Base-by-base conservation (phyloP, 2,113 vertebrate species). In the Anseranas semipalmata region DNA sequence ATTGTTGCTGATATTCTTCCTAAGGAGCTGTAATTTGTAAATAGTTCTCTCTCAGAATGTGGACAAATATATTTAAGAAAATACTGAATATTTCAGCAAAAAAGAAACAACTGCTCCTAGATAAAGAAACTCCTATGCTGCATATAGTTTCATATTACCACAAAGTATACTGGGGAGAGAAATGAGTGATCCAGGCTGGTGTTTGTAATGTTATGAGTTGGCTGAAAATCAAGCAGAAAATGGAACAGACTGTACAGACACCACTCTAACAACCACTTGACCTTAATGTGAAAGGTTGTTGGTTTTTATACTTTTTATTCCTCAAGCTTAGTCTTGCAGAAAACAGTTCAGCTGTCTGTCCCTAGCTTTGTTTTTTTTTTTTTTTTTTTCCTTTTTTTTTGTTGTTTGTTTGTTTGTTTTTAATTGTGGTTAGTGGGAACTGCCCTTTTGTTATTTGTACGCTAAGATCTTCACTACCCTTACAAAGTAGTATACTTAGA, bases 241-340 rank as follows among this genome's bases (percentile, higher is more conserved):
- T 46, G 8, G 78, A 85, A 92, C 96, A 96, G 43, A 85, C 70
- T 93, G 75, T 88, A 95, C 96, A 95, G 76, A 90, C 71, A 93
- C 55, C 21, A 21, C 53, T 95, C 96, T 88, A 96, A 94, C 91
- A 95, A 81, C 33, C 83, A 75, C 92, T 96, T 96, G 92, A 94
- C 96, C 96, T 87, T 92, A 82, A 85, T 27, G 52, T 85, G 28
- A 82, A 87, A 90, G 77, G 60, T 91, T 94, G 86, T 71, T 97
- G 82, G 27, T 53, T 97, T 95, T 97, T 70, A 75, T 73, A 32
- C 66, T 80, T 76, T 96, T 81, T 81, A 74, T 89, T 93, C 35
- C 84, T 91, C 70, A 80, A 43, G 75, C 71, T 66, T 68, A 86
- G 68, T 68, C 92, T 67, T 78, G 70, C 78, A 95, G 76, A 88